Evolutionary conservation across 2,888 invertebrate species (phyloP).

Genomic region (Tetranychus piercei): DNA sequence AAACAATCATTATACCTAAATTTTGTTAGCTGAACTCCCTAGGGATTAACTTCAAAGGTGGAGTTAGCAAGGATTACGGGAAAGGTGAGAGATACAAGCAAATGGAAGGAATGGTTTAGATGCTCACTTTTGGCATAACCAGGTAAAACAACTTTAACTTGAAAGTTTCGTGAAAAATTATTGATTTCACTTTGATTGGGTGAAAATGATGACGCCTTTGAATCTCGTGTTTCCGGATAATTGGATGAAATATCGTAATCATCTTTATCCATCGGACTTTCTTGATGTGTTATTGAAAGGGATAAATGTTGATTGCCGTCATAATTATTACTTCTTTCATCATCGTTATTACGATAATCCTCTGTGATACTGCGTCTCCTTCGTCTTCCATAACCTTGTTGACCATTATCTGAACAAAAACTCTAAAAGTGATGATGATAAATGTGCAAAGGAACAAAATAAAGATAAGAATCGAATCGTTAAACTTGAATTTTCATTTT

Average conservation of each 20-base stretch:
- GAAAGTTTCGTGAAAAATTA: background rate
- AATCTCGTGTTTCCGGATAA: background rate
- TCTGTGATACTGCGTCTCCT: background rate
- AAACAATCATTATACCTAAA: too few relatives aligned
- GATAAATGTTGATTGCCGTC: background rate
- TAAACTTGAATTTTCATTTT: background rate
- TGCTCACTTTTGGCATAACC: conserved; percentile 1
- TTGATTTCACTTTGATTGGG: background rate
- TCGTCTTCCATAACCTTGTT: conserved; percentile 8
- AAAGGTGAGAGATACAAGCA: too few relatives aligned
- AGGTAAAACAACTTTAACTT: background rate
- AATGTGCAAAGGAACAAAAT: background rate
- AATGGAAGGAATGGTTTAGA: too few relatives aligned
- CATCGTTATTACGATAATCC: background rate
- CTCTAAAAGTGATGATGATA: conserved; percentile 5
- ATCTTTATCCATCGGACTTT: background rate
- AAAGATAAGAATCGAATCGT: background rate
- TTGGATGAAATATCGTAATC: background rate
- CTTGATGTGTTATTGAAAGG: too few relatives aligned
- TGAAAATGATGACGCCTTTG: background rate
- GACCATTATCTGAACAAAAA: conserved; percentile 8
- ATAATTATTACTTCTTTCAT: background rate
- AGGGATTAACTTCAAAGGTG: too few relatives aligned
- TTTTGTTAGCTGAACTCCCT: too few relatives aligned
- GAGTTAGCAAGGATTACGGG: too few relatives aligned